phyloP scores from a whole-genome alignment of 2,888 invertebrate genomes.

The Azorinus chamasolen region DNA sequence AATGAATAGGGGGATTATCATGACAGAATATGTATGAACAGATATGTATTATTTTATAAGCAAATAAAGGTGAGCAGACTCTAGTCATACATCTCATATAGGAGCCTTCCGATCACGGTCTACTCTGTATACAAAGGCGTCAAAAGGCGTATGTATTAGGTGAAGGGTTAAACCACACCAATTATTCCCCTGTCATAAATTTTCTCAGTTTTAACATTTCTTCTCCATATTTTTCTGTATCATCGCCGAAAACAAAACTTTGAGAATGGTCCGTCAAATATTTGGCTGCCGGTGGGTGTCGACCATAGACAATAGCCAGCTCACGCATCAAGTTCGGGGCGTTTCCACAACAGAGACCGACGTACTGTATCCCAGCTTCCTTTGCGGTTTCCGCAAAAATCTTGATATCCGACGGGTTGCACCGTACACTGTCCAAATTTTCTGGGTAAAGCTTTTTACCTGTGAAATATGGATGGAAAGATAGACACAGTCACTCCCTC shows the following conservation, averaged over 20 bases:
- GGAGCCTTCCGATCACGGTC: no score
- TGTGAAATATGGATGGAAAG: slow-evolving; percentile 25
- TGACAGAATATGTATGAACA: no score
- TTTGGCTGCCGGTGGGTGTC: slow-evolving; percentile 42
- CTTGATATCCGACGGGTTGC: slow-evolving; percentile 62
- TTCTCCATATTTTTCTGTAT: slow-evolving; percentile 21
- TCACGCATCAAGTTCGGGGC: slow-evolving; percentile 64
- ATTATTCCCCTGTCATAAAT: slow-evolving; percentile 51
- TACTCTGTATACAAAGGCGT: no score
- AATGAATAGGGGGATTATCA: no score
- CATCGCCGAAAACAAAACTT: slow-evolving; percentile 48
- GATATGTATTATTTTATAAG: no score
- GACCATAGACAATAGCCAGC: slow-evolving; percentile 59
- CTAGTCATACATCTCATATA: no score
- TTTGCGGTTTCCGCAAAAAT: slow-evolving; percentile 66
- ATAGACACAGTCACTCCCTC: no score
- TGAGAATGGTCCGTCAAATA: slow-evolving; percentile 20
- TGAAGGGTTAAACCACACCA: no score
- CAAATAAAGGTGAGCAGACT: no score
- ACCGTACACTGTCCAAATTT: slow-evolving; percentile 57
- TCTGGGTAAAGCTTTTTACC: slow-evolving; percentile 65
- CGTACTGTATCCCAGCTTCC: slow-evolving; percentile 70
- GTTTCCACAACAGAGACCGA: slow-evolving; percentile 79
- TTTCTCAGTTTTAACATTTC: slow-evolving; percentile 39
- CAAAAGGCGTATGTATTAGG: no score